Conservation (phyloP, 2,888 invertebrate species). For the Hermodice carunculata region DNA sequence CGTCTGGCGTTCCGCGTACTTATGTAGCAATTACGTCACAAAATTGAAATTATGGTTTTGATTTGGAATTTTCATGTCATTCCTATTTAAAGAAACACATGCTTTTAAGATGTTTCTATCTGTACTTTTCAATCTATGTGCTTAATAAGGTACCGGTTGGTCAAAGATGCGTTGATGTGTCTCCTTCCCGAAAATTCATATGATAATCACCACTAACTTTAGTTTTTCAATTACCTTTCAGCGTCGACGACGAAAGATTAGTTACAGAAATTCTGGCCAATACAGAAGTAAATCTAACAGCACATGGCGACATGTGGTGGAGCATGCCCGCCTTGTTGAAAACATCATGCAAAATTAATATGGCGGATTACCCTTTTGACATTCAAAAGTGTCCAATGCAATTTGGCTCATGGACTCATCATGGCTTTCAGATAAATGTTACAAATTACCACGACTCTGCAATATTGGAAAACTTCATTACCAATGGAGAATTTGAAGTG, state of each 20-base stretch:
- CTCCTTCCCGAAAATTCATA: no score
- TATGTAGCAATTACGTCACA: no score
- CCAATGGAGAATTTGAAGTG: constrained; percentile 15
- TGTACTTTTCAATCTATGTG: no score
- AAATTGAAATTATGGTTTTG: no score
- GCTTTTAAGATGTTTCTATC: no score
- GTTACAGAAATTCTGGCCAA: constrained; percentile 17
- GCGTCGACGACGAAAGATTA: constrained; percentile 20
- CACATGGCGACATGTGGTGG: constrained; percentile 22
- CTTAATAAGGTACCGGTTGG: no score
- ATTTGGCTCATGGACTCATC: constrained; percentile 29
- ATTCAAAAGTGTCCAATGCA: constrained; percentile 23
- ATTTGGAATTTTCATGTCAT: no score
- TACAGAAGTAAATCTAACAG: constrained; percentile 18
- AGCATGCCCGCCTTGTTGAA: constrained; percentile 25
- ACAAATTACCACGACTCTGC: neutral
- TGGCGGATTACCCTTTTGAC: constrained; percentile 28
- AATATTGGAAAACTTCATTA: constrained; percentile 16
- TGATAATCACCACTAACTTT: neutral
- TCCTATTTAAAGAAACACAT: no score
- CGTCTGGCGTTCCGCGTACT: no score
- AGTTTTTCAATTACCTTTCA: neutral
- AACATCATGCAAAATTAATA: constrained; percentile 22
- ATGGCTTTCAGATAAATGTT: constrained; percentile 18
- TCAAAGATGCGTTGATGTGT: no score